These are phyloP conservation scores for Tridacna crocea DNA, from an alignment of 2,888 invertebrate genomes.

Conservation along the genomic window DNA sequence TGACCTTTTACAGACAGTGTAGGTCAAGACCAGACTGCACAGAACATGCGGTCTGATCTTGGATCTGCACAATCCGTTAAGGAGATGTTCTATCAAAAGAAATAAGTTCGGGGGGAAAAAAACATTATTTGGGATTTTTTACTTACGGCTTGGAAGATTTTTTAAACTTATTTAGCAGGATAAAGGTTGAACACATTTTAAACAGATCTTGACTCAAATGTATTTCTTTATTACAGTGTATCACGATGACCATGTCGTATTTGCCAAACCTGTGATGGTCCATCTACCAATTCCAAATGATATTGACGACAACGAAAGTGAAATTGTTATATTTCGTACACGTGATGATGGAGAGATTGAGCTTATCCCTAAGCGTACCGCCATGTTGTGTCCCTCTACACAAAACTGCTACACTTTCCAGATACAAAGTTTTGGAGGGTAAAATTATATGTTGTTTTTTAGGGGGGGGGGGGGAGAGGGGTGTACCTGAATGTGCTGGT, in stretches of 20 bases:
- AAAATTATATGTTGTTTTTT: constrained; percentile 9
- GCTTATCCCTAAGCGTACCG: constrained; percentile 57
- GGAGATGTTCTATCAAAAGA: no score
- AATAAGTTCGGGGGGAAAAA: no score
- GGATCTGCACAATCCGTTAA: no score
- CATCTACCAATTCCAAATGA: constrained; percentile 68
- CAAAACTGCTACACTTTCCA: constrained; percentile 69
- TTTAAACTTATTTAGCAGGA: no score
- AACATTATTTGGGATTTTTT: no score
- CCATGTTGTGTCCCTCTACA: constrained; percentile 65
- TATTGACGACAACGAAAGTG: constrained; percentile 63
- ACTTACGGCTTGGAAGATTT: no score
- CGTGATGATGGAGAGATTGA: constrained; percentile 60
- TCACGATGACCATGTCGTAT: constrained; percentile 61
- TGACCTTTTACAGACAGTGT: no score
- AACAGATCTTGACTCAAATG: neutral
- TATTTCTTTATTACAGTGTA: constrained; percentile 27
- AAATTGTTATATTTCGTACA: constrained; percentile 66
- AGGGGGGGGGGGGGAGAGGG: no score
- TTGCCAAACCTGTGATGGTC: constrained; percentile 57
- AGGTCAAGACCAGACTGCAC: no score
- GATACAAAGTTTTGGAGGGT: constrained; percentile 64
- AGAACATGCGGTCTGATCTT: no score
- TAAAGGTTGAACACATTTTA: no score
- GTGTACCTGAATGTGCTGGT: no score